Conservation (phyloP, 2,797 vertebrate species). For the Somateria mollissima region DNA sequence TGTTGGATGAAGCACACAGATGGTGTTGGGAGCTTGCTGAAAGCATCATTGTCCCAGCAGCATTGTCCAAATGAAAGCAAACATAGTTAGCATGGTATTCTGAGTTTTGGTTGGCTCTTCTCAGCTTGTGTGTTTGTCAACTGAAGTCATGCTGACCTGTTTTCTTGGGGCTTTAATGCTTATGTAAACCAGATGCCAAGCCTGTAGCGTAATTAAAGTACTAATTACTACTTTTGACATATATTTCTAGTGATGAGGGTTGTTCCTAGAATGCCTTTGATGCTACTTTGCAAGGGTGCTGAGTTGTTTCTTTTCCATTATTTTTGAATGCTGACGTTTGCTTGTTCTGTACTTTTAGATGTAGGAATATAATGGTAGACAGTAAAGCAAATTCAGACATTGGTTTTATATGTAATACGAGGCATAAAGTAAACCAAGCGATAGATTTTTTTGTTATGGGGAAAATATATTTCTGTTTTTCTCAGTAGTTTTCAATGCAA, state of each 20-base stretch:
- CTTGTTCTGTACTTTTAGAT: slow-evolving; percentile 9
- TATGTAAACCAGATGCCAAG: slow-evolving; percentile 14
- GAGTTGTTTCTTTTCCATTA: not conserved
- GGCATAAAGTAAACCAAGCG: not conserved
- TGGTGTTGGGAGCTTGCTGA: not conserved
- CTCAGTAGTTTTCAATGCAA: not conserved
- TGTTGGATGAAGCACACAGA: not conserved
- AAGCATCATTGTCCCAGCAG: not conserved
- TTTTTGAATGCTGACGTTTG: not conserved
- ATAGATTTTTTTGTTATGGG: slow-evolving; percentile 28
- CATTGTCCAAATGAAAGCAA: not conserved
- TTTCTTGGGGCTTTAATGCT: slow-evolving; percentile 22
- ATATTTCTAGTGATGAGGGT: slow-evolving; percentile 11
- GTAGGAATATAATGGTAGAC: not conserved
- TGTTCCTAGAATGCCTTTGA: slow-evolving; percentile 30
- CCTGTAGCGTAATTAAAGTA: slow-evolving; percentile 34
- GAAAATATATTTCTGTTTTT: slow-evolving; percentile 23
- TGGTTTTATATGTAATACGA: slow-evolving; percentile 13
- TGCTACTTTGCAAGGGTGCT: not conserved
- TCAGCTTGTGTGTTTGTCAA: not conserved
- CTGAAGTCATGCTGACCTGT: slow-evolving; percentile 11
- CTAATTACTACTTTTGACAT: slow-evolving; percentile 50
- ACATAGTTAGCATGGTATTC: not conserved
- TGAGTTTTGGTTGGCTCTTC: not conserved
- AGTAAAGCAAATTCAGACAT: slow-evolving; percentile 11